Evolutionary conservation across 2,888 invertebrate species (phyloP), one percentile per base, ranked within the genome.

Genomic region (Cecidostiba fungosa): DNA sequence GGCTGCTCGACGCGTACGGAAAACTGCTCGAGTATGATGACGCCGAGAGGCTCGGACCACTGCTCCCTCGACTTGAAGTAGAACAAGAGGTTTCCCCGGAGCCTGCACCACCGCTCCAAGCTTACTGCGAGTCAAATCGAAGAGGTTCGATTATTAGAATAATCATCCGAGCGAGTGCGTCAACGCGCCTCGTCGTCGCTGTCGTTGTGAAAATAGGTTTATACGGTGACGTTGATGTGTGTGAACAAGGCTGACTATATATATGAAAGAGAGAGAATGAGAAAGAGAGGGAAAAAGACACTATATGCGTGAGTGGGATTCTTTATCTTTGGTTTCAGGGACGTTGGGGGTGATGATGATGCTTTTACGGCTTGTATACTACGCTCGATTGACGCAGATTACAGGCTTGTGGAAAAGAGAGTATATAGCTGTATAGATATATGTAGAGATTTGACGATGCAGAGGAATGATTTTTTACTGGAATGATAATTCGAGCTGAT

Each of bases 41-140:
- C 96, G 50, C 98, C 98, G 87, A 96, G 94, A 0, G 98, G 98
- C 90, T 98, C 97, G 36, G 97, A 97, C 95, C 96, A 97, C 90
- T 97, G 97, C 93, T 98, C 98, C 89, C 96, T 96, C 74, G 97
- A 97, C 94, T 98, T 98, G 92, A 98, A 96, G 94, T 98, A 98
- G 94, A 99, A 99, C 85, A 99, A 94, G 23, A 99, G 95, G 94
- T 99, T 99, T 86, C 99, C 99, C 89, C 97, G 95, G 62, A 99
- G 95, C 88, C 98, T 96, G 94, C 98, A 98, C 97, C 98, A 98
- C 92, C 97, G 94, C 93, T 97, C 97, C 90, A 96, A 94, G 92
- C 95, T 96, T 89, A 96, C 97, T 97, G 94, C 26, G 72, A 76
- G 66, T 29, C 32, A 59, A 36, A 59, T 69, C 69, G 32, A 74